Evolutionary conservation across 64 coral and sea anemone species (phyloP), one percentile per base, ranked within the genome.

Genomic region (Acropora tenuis): DNA sequence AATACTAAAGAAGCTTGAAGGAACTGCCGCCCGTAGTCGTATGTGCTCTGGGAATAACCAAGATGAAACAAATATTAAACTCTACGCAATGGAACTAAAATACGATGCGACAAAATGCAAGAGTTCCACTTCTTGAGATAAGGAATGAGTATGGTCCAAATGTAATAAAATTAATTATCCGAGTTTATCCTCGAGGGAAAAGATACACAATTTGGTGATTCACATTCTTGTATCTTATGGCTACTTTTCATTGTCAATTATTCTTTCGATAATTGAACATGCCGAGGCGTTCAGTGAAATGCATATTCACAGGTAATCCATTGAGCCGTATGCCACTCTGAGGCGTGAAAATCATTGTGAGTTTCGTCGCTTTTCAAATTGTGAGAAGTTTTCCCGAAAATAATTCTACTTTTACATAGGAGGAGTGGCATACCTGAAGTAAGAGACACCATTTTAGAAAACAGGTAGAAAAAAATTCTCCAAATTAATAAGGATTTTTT

Each of bases 21-120:
- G 1, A 99, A 84, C 52, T 99, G 97, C 69, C 95, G 87, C 8
- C 97, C 97, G 76, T 99, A 99, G 17, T 99, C 97, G 63, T 77
- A 96, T 0, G 97, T 99, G 43, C 94, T 94, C 97, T 99, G 46
- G 18, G 19, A 43, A 80, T n/a, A 69, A 85, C 17, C 43, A 20
- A 17, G 45, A 46, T 43, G 46, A 1, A 78, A 48, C 15, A 16
- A 49, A 78, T 3, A 48, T 12, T 48, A 48, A 5, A 75, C 30
- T 30, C 30, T 30, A 75, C 9, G 4, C 10, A 12, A 44, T 2
- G 41, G 40, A 73, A 63, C 60, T 13, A 63, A 3, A 0, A 11
- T 63, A 18, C 11, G 60, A 11, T 63, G 2, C 11, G 16, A 63
- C 11, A 13, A 63, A 63, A 55, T 55, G 52, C 6, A 55, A 55